A percentile compares a stretch with the other conserved stretches of the same genome.
Evolutionary conservation across 2,888 invertebrate genomes (phyloP).

Genomic region (Peribatodes rhomboidaria): DNA sequence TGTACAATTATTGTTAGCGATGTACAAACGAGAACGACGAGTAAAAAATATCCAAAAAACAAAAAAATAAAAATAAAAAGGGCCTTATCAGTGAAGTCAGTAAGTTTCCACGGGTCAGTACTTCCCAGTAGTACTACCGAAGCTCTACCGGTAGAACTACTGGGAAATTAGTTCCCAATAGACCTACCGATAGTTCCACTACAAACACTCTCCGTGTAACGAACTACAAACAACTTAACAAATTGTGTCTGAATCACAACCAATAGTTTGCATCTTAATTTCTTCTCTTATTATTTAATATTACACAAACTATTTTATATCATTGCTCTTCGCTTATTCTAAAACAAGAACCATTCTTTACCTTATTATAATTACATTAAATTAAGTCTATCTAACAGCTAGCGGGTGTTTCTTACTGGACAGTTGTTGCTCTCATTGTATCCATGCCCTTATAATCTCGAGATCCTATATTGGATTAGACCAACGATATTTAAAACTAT

Average conservation of each 20-base stretch:
- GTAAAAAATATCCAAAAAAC: slow-evolving; percentile 78
- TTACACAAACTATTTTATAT: slow-evolving; percentile 86
- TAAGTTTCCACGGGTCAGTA: slow-evolving; percentile 65
- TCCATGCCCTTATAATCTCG: slow-evolving; percentile 69
- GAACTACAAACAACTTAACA: slow-evolving; percentile 84
- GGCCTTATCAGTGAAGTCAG: slow-evolving; percentile 77
- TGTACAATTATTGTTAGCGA: slow-evolving; percentile 87
- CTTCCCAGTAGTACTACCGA: slow-evolving; percentile 31
- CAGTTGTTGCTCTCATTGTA: slow-evolving; percentile 71
- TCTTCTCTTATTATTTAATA: slow-evolving; percentile 83
- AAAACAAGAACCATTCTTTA: slow-evolving; percentile 86
- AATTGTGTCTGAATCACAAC: slow-evolving; percentile 87
- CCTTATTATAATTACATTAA: slow-evolving; percentile 84
- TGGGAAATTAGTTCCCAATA: too few species aligned
- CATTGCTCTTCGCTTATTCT: slow-evolving; percentile 85
- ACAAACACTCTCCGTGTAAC: slow-evolving; percentile 63
- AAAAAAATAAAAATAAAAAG: slow-evolving; percentile 72
- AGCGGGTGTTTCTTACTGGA: slow-evolving; percentile 83
- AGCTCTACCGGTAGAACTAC: too few species aligned
- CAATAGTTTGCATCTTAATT: slow-evolving; percentile 86
- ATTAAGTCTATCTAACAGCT: slow-evolving; percentile 85
- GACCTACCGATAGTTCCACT: too few species aligned
- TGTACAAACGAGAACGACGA: slow-evolving; percentile 85
- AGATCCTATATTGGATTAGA: slow-evolving; percentile 53
- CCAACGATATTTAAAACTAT: slow-evolving; percentile 5